Percentiles rank a stretch among this genome's conserved stretches.
Evolutionary conservation across 2,113 vertebrate genomes (phyloP).

Genomic region (Chrysemys picta): DNA sequence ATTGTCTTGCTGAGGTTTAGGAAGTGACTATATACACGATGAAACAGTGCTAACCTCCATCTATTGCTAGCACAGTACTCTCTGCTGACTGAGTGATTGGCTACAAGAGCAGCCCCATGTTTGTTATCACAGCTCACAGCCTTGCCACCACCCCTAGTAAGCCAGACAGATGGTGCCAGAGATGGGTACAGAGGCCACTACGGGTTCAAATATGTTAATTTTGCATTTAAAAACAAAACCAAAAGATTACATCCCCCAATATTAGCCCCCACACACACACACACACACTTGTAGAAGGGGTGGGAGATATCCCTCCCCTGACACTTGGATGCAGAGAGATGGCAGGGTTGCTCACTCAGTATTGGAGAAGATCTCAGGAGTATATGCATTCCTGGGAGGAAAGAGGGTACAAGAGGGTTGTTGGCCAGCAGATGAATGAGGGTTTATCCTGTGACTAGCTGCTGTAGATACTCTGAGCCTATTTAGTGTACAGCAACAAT

Average conservation of each 20-base stretch:
- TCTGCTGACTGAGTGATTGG: background rate
- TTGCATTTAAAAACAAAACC: background rate
- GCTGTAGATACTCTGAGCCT: background rate
- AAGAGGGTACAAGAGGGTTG: background rate
- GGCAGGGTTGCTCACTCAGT: background rate
- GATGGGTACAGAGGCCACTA: background rate
- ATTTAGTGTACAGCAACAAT: background rate
- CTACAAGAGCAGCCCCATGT: background rate
- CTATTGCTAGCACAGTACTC: background rate
- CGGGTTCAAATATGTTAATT: background rate
- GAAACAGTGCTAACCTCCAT: background rate
- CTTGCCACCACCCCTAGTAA: background rate
- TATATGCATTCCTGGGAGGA: background rate
- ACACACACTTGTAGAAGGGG: background rate
- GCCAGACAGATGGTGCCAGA: background rate
- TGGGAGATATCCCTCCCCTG: background rate
- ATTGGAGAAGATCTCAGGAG: background rate
- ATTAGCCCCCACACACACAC: background rate
- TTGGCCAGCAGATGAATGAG: background rate
- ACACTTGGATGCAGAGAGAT: background rate
- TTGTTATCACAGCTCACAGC: background rate
- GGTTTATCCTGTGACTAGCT: background rate
- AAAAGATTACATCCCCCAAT: rapidly evolving
- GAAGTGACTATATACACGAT: background rate
- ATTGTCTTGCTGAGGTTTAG: background rate